Evolutionary conservation across 2,113 vertebrate species (phyloP).

Genomic region (Nannobrachium achirus): DNA sequence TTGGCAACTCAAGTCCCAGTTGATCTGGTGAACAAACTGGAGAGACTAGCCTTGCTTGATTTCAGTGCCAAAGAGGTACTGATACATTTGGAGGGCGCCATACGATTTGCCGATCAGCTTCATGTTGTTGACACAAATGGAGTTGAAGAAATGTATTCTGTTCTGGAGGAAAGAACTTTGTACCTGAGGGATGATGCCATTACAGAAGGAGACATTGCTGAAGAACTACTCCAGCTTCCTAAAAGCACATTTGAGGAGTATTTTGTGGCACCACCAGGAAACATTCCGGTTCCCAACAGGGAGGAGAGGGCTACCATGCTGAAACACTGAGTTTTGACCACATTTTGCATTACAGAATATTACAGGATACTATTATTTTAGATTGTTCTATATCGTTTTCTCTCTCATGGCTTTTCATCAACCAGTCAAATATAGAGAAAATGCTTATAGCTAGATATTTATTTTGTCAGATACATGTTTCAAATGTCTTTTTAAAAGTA

Average conservation of each 20-base stretch:
- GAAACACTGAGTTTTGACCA: constrained; percentile 66
- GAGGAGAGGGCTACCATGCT: constrained; percentile 74
- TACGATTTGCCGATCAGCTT: constrained; percentile 88
- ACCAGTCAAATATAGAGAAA: no score
- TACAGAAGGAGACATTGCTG: constrained; percentile 83
- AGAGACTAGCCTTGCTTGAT: constrained; percentile 89
- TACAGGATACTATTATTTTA: no score
- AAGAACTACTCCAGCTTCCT: constrained; percentile 85
- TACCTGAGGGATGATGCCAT: constrained; percentile 85
- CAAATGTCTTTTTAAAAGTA: no score
- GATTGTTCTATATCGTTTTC: no score
- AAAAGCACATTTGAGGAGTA: constrained; percentile 88
- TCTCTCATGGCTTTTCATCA: no score
- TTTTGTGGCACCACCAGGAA: constrained; percentile 94
- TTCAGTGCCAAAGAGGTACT: constrained; percentile 88
- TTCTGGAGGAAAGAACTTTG: constrained; percentile 90
- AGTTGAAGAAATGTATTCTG: constrained; percentile 89
- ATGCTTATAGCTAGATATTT: no score
- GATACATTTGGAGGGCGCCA: constrained; percentile 83
- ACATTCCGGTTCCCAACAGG: constrained; percentile 85
- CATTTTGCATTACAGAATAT: not conserved
- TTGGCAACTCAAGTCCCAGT: constrained; percentile 70
- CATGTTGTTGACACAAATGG: constrained; percentile 83
- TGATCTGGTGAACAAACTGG: constrained; percentile 86
- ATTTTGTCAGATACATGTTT: no score